Base-by-base conservation (phyloP, 2,113 vertebrate genomes). In the Clarias macrocephalus region DNA sequence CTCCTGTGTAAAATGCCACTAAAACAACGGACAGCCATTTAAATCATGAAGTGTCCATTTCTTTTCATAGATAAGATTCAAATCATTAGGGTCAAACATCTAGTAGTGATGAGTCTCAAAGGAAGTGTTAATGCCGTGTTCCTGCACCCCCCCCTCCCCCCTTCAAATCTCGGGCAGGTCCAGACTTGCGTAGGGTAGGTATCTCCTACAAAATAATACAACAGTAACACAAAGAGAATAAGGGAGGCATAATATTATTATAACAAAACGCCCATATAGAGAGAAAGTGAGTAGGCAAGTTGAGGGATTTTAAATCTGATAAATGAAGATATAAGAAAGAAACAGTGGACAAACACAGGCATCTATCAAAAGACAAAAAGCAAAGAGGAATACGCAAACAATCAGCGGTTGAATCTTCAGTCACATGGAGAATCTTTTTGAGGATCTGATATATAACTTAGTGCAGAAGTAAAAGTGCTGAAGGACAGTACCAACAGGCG, bases 51-150 rank as follows among this genome's bases (percentile, higher is more conserved):
- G 84, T 83, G 21, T 52, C 12, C 70, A 80, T 82, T 89, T 92
- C 89, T 94, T 91, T 91, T 92, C 91, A 91, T 76, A 87, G 57
- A 89, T 70, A 72, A 75, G 70, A 68, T 86, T 86, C 88, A 91
- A 91, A 92, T 89, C 94, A 93, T 93, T 89, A 81, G 93, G 94
- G 94, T 92, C 92, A 90, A 65, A 82, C 19, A 77, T 65, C 91
- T 89, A 59, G 79, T 19, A 63, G 72, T 91, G 89, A 91, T 91
- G 77, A 2, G 90, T 95, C 94, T 94, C 94, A 54, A 80, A 92
- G 92, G 94, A 93, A 91, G 92, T 90, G 91, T 90, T 91, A 33
- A 83, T 52, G 23, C 77, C 12, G n/a, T 92, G 90, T 82, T 88
- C 89, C 90, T 92, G 57, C 84, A 73, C 83, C 59, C 33, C 23